A percentile compares a stretch with the other conserved stretches of the same genome.
These are phyloP conservation scores for Chiroxiphia lanceolata DNA, from an alignment of 2,797 vertebrate genomes.

Conservation along the genomic window DNA sequence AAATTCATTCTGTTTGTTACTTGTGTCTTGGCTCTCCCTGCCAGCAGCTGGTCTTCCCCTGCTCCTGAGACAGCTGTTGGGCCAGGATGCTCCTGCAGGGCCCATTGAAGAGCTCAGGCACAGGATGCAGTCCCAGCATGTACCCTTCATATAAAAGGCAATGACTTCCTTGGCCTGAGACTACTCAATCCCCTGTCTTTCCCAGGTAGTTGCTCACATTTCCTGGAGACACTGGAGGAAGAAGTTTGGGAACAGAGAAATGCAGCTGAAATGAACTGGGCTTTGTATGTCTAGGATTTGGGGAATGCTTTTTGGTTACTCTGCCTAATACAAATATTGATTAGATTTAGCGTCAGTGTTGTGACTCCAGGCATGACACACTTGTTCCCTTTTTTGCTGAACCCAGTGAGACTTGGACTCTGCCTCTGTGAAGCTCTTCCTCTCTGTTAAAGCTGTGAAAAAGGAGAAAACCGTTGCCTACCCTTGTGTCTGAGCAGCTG, in stretches of 20 bases:
- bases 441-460: neutral
- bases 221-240: neutral
- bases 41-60: fast-evolving
- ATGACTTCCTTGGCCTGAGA: neutral
- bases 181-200: neutral
- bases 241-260: neutral
- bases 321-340: neutral
- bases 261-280: neutral
- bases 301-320: neutral
- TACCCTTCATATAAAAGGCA: neutral
- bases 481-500: neutral
- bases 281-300: neutral
- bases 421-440: neutral
- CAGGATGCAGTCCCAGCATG: fast-evolving
- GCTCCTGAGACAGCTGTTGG: fast-evolving
- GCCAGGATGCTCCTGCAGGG: neutral
- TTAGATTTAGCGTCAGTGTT: neutral
- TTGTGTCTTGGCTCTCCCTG: neutral
- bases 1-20: neutral
- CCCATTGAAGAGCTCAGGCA: neutral
- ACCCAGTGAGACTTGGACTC: neutral
- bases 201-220: neutral
- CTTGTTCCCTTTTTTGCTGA: neutral
- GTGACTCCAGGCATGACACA: fast-evolving
- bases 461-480: neutral